These are phyloP conservation scores for Bradypus variegatus DNA, from an alignment of 2,797 vertebrate species.

Conservation along the genomic window DNA sequence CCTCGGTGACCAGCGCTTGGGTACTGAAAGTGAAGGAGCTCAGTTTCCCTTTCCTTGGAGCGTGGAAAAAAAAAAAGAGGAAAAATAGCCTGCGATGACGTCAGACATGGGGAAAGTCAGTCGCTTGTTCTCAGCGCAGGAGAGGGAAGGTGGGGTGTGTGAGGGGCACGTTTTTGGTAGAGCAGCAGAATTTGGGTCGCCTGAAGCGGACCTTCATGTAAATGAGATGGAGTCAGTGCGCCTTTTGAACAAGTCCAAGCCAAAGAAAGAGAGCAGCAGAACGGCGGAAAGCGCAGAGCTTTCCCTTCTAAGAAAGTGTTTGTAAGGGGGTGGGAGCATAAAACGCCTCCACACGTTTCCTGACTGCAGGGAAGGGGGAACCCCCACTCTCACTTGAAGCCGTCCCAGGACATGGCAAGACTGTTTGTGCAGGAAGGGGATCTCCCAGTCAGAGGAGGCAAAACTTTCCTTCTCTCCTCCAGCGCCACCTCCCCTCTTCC, in stretches of 20 bases:
- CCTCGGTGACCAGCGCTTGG: background rate
- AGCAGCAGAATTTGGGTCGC: background rate
- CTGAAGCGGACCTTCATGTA: background rate
- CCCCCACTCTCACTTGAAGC: conserved; percentile 69
- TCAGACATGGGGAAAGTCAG: conserved; percentile 46
- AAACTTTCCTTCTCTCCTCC: conserved; percentile 62
- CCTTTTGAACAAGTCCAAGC: background rate
- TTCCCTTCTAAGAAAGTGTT: conserved; percentile 42
- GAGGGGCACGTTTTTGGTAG: background rate
- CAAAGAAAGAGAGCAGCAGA: background rate
- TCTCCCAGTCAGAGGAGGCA: conserved; percentile 68
- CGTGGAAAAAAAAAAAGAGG: background rate
- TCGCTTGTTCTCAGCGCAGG: conserved; percentile 18
- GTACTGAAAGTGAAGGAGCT: conserved; percentile 46
- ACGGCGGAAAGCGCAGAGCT: background rate
- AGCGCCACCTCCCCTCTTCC: background rate
- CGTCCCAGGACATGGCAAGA: conserved; percentile 67
- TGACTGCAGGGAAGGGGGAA: conserved; percentile 64
- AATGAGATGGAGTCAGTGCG: background rate
- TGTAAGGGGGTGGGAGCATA: conserved; percentile 15
- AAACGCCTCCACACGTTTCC: conserved; percentile 45
- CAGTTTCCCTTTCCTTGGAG: conserved; percentile 44
- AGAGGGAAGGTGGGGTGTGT: background rate
- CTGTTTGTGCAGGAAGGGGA: conserved; percentile 65
- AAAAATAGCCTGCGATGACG: conserved; percentile 56